These are phyloP conservation scores for Bungarus multicinctus DNA, from an alignment of 2,113 vertebrate species.

Conservation along the genomic window DNA sequence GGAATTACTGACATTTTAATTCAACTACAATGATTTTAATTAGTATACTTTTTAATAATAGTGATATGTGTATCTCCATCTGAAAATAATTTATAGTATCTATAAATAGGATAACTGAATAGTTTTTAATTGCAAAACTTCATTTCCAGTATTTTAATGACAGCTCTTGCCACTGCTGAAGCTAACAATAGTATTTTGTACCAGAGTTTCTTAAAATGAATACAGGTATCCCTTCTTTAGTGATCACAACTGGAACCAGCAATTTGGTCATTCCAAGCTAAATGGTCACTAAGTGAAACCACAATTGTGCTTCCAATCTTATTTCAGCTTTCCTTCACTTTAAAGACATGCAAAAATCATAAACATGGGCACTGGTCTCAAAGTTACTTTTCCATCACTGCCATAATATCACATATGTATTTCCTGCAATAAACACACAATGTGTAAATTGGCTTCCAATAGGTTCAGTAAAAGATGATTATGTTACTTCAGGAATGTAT, in stretches of 20 bases:
- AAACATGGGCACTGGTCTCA: neutral
- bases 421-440: neutral
- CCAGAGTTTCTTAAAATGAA: neutral
- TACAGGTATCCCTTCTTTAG: neutral
- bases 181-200: neutral
- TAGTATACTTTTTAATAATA: neutral
- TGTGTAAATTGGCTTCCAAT: neutral
- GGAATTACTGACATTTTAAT: slow-evolving; percentile 21
- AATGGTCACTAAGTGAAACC: neutral
- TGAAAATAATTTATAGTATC: neutral
- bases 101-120: slow-evolving; percentile 19
- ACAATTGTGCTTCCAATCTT: neutral
- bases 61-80: neutral
- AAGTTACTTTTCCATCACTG: neutral
- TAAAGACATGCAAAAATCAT: neutral
- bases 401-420: neutral
- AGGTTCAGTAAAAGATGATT: neutral
- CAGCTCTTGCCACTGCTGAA: neutral
- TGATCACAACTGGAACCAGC: neutral
- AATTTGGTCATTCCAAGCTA: neutral
- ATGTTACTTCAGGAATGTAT: neutral
- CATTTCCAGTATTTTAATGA: neutral
- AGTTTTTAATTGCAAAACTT: neutral
- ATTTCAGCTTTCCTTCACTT: neutral
- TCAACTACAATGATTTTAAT: neutral